Evolutionary conservation across 2,113 vertebrate genomes (phyloP).

Genomic region (Ageneiosus marmoratus): DNA sequence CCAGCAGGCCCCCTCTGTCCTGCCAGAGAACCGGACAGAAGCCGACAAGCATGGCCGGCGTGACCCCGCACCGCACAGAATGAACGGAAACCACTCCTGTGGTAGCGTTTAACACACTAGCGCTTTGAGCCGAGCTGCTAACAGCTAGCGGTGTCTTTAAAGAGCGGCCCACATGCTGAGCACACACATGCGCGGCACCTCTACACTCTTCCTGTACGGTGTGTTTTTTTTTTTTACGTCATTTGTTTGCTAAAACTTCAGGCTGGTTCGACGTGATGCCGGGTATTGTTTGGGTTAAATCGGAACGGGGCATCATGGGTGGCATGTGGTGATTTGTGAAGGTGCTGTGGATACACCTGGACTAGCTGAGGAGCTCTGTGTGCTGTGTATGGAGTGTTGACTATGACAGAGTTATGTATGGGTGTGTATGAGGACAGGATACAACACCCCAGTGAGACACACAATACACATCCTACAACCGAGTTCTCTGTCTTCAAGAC

Average conservation of each 20-base stretch:
- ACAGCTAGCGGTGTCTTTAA: slow-evolving; percentile 76
- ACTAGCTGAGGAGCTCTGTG: neutral
- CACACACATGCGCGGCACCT: slow-evolving; percentile 76
- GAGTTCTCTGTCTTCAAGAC: neutral
- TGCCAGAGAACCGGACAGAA: slow-evolving; percentile 9
- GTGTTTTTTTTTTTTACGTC: slow-evolving; percentile 51
- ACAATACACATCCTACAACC: slow-evolving; percentile 13
- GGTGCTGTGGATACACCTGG: slow-evolving; percentile 31
- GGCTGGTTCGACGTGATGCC: neutral
- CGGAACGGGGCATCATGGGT: slow-evolving; percentile 27
- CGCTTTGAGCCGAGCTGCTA: slow-evolving; percentile 83
- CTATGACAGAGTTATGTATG: slow-evolving; percentile 3
- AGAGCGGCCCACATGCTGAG: slow-evolving; percentile 32
- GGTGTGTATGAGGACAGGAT: slow-evolving; percentile 32
- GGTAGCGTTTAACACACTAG: slow-evolving; percentile 65
- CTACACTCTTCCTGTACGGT: slow-evolving; percentile 62
- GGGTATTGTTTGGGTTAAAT: slow-evolving; percentile 26
- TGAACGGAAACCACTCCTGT: slow-evolving; percentile 82
- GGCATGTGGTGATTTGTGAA: slow-evolving; percentile 32
- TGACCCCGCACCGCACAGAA: slow-evolving; percentile 62
- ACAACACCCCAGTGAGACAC: slow-evolving; percentile 15
- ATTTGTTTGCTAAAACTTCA: slow-evolving; percentile 76
- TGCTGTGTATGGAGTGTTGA: neutral
- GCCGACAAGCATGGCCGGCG: neutral
- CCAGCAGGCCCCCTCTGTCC: slow-evolving; percentile 28